Conservation (phyloP, 2,888 invertebrate species). For the Elysia crispata region DNA sequence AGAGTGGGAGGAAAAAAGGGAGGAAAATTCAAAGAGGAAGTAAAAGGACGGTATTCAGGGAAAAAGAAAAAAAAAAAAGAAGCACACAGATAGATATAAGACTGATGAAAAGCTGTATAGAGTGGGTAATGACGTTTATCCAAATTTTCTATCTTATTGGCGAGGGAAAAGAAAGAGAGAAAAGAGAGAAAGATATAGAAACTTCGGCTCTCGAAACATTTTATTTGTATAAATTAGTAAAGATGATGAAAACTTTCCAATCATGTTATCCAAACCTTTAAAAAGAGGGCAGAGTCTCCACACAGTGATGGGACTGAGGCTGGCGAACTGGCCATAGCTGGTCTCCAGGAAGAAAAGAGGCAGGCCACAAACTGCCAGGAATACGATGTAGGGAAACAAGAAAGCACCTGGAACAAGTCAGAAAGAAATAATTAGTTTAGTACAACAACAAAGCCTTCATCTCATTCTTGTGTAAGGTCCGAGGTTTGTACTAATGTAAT, state of each 20-base stretch:
- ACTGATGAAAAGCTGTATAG: too few species aligned
- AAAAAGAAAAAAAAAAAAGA: too few species aligned
- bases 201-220: not conserved
- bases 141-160: too few species aligned
- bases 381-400: slow-evolving; percentile 82
- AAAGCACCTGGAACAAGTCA: slow-evolving; percentile 81
- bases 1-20: too few species aligned
- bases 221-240: not conserved
- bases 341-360: slow-evolving; percentile 83
- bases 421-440: not conserved
- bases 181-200: not conserved
- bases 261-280: slow-evolving; percentile 77
- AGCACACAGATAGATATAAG: too few species aligned
- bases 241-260: not conserved
- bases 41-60: too few species aligned
- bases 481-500: too few species aligned
- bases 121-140: too few species aligned
- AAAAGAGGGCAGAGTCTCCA: slow-evolving; percentile 82
- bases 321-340: slow-evolving; percentile 82
- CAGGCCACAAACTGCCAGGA: slow-evolving; percentile 81
- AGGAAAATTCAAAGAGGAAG: too few species aligned
- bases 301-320: slow-evolving; percentile 81
- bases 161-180: too few species aligned
- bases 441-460: not conserved
- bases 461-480: not conserved